Conservation (phyloP, 2,888 invertebrate genomes). For the Proisotoma minuta region DNA sequence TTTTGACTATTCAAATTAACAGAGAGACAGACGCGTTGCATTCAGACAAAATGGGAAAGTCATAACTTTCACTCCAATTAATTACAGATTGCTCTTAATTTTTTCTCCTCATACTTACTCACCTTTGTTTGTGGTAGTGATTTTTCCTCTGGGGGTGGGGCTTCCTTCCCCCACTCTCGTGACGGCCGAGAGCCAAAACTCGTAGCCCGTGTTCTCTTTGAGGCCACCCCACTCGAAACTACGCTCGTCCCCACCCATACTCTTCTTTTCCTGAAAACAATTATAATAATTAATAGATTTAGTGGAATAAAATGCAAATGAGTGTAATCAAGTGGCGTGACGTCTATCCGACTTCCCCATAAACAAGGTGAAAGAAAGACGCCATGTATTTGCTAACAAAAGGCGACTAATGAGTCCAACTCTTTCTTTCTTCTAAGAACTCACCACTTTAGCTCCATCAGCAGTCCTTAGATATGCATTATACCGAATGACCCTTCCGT, state of each 20-base stretch:
- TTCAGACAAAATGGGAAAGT: not conserved
- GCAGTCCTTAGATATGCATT: slow-evolving; percentile 59
- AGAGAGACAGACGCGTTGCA: not conserved
- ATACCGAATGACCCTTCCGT: slow-evolving; percentile 72
- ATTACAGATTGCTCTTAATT: not conserved
- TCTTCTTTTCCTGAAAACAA: slow-evolving; percentile 39
- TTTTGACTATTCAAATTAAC: no score
- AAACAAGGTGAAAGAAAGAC: no score
- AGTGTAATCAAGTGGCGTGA: no score
- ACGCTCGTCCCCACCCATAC: slow-evolving; percentile 51
- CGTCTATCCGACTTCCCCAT: no score
- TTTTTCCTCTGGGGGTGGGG: slow-evolving; percentile 34
- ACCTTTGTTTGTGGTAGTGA: slow-evolving; percentile 43
- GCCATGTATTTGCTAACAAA: no score
- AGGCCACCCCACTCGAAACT: slow-evolving; percentile 67
- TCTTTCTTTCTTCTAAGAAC: not conserved
- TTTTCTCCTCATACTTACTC: not conserved
- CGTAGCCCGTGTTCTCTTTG: slow-evolving; percentile 67
- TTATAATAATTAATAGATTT: no score
- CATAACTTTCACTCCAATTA: not conserved
- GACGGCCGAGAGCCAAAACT: slow-evolving; percentile 67
- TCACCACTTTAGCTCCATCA: slow-evolving; percentile 43
- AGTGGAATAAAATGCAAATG: no score
- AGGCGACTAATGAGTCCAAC: no score
- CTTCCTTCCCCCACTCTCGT: slow-evolving; percentile 80